phyloP scores from a whole-genome alignment of 2,113 vertebrate species.

The Oenanthe oenanthe region DNA sequence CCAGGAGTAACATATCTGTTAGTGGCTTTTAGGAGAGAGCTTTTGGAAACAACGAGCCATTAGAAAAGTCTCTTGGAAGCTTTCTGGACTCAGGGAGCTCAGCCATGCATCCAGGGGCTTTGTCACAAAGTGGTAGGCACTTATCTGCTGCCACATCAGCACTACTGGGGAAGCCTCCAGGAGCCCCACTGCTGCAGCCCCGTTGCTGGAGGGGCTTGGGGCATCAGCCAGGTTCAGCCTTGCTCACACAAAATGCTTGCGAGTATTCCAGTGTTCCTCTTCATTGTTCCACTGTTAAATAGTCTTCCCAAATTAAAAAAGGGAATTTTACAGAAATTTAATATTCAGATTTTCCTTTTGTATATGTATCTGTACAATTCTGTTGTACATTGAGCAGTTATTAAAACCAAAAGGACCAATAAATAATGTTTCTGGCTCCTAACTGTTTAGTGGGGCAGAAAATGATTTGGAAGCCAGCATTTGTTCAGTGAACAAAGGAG shows the following conservation, averaged over 20 bases:
- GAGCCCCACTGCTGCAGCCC: background rate
- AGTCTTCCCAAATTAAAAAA: background rate
- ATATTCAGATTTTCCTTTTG: background rate
- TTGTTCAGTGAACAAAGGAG: slow-evolving; percentile 29
- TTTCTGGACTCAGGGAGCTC: background rate
- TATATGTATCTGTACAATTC: background rate
- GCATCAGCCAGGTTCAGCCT: background rate
- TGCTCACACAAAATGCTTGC: accelerated
- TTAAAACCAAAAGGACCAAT: background rate
- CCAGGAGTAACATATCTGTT: accelerated
- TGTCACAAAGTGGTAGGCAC: too few species aligned
- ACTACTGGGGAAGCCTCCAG: background rate
- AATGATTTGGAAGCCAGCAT: background rate
- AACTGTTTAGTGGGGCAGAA: slow-evolving; percentile 18
- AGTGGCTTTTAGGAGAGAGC: background rate
- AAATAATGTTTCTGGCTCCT: background rate
- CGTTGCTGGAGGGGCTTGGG: background rate
- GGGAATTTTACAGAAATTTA: background rate
- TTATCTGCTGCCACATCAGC: background rate
- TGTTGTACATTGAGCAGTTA: background rate
- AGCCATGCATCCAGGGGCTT: background rate
- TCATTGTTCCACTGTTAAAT: background rate
- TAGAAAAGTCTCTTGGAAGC: background rate
- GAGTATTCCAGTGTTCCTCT: background rate
- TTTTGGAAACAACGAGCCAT: background rate